Evolutionary conservation across 2,888 invertebrate species (phyloP), one percentile per base, ranked within the genome.

Genomic region (Gasteruption jaculator): DNA sequence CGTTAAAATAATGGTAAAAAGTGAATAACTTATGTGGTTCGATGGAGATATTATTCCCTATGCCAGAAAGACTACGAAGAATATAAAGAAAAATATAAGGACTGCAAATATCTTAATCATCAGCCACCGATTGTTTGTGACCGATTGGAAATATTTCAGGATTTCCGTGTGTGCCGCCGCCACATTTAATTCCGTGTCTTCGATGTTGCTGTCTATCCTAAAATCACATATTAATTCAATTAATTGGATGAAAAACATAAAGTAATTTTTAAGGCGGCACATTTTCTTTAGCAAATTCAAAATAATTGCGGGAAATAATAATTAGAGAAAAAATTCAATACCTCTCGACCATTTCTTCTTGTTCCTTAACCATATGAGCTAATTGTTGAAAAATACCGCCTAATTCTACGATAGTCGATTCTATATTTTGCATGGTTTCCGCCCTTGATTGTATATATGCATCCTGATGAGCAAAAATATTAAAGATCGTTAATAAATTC

Each of bases 81-180:
- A 91, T 73, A 99, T 87, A 72, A 99, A 99, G 80, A 99, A 99
- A 68, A 96, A 88, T 79, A 99, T 94, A 40, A 99, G 79, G 48
- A 99, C 91, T 38, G 89, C 97, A 75, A 99, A 99, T 54, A 99
- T 86, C 79, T 99, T 99, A 58, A 99, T 89, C 95, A 99, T 99
- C 21, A 99, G 79, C 86, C 96, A 97, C 59, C 99, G 82, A 75
- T 99, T 99, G 49, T 91, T 91, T 11, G 95, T 91, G 24, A 99
- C 90, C 41, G 88, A 89, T 72, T 92, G 93, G 72, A 99, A 99
- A 75, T 99, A 99, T 73, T 91, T 95, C 58, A 99, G 78, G 56
- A 99, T 91, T 76, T 99, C 95, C 45, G 88, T 79, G 67, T 99
- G 99, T 3, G 97, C 99, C 34, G 94, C 93, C 73, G 96, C 96